A percentile compares a stretch with the other conserved stretches of the same genome.
Conservation (phyloP, 2,888 invertebrate species). For the Plebejus anna region DNA sequence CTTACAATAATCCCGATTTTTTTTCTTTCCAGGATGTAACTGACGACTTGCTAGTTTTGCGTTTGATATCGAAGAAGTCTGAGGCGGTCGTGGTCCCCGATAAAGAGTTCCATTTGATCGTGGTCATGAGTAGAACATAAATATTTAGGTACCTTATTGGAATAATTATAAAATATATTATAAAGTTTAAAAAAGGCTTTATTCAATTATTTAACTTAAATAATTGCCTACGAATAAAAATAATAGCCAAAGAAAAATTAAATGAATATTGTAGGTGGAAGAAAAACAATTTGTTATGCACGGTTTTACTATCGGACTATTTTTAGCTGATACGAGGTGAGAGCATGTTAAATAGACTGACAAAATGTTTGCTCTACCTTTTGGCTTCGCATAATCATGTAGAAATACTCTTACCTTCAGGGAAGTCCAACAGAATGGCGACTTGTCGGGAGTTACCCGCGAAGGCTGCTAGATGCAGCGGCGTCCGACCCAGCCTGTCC, state of each 20-base stretch:
- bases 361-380: no score
- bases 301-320: no score
- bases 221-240: no score
- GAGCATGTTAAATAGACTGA: no score
- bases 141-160: background rate
- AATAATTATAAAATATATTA: no score
- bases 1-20: slow-evolving; percentile 4
- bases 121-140: slow-evolving; percentile 59
- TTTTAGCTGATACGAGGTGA: no score
- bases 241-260: no score
- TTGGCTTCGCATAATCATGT: no score
- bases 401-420: slow-evolving; percentile 53
- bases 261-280: no score
- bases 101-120: slow-evolving; percentile 64
- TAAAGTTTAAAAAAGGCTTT: no score
- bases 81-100: slow-evolving; percentile 72
- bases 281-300: no score
- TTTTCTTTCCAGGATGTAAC: slow-evolving; percentile 58
- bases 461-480: slow-evolving; percentile 73
- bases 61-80: slow-evolving; percentile 64
- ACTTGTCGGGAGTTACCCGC: slow-evolving; percentile 67
- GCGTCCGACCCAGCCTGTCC: slow-evolving; percentile 68
- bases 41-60: slow-evolving; percentile 62
- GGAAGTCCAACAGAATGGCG: slow-evolving; percentile 63
- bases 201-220: no score